Evolutionary conservation across 2,113 vertebrate species (phyloP), one percentile per base, ranked within the genome.

Genomic region (Illadopsis cleaveri): DNA sequence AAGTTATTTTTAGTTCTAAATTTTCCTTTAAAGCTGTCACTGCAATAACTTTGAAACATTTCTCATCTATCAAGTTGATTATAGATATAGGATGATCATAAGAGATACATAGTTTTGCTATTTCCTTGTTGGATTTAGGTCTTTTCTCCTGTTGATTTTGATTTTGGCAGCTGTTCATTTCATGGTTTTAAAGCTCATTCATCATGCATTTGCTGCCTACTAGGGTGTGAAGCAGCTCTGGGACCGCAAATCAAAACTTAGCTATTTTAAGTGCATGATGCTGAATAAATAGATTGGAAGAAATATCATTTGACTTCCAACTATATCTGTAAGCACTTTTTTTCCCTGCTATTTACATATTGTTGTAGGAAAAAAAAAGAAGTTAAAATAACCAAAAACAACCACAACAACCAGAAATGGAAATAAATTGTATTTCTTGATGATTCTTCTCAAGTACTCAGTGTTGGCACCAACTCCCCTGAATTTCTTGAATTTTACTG

Each of bases 1-100:
- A 88, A 93, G 47, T 64, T 42, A 68, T 78, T 92, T 31, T 71
- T 89, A 81, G 72, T 86, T 89, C 15, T 84, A 51, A 35, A n/a
- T 84, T 86, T 81, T 84, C n/a, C 37, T 91, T 86, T 76, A 89
- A 89, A 81, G 18, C 20, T 93, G 65, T 24, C 28, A 42, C 23
- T 89, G 20, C 12, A 72, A 61, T 82, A 82, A 76, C 20, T 89
- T 84, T 69, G 77, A 60, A 82, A 84, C 3, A 56, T 64, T 94
- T 82, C 20, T 90, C 38, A 66, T 73, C 58, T 65, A 69, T 94
- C 48, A 82, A n/a, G 48, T 21, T 72, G 20, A 77, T 70, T 84
- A 42, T 15, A 72, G n/a, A 25, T 72, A 37, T 40, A 76, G 31
- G 38, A 57, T 38, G 30, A 42, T 48, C 16, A 28, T 76, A 93